Percentiles rank a stretch among this genome's conserved stretches.
Evolutionary conservation across 1,140 invertebrate genomes (phyloP).

Genomic region (Diorhabda carinulata): DNA sequence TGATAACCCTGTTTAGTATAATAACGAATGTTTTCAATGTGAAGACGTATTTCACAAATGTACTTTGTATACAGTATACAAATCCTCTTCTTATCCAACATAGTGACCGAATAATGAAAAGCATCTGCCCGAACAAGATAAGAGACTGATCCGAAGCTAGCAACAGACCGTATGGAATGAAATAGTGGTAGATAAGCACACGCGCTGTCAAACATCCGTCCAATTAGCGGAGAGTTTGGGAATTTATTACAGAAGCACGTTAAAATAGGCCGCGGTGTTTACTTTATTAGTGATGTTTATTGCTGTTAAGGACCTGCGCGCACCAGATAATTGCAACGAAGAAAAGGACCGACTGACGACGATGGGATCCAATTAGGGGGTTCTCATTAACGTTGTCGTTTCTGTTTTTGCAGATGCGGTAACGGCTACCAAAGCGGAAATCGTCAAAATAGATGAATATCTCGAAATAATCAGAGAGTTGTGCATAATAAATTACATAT

Average conservation of each 20-base stretch:
- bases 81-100: no score
- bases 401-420: not conserved
- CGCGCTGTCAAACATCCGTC: constrained; percentile 35
- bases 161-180: constrained; percentile 14
- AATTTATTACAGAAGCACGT: constrained; percentile 32
- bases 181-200: constrained; percentile 31
- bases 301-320: not conserved
- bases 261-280: constrained; percentile 34
- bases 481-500: no score
- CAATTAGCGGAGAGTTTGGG: constrained; percentile 30
- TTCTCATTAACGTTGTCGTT: constrained; percentile 9
- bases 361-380: not conserved
- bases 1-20: no score
- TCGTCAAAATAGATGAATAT: not conserved
- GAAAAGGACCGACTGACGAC: constrained; percentile 4
- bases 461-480: not conserved
- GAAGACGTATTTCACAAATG: no score
- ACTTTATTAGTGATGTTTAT: constrained; percentile 20
- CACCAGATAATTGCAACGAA: constrained; percentile 12
- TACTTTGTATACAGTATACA: no score
- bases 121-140: no score
- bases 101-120: no score
- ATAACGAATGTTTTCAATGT: no score
- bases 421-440: not conserved
- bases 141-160: not conserved